Conservation (phyloP, 2,888 invertebrate species). For the Cerastoderma edule region DNA sequence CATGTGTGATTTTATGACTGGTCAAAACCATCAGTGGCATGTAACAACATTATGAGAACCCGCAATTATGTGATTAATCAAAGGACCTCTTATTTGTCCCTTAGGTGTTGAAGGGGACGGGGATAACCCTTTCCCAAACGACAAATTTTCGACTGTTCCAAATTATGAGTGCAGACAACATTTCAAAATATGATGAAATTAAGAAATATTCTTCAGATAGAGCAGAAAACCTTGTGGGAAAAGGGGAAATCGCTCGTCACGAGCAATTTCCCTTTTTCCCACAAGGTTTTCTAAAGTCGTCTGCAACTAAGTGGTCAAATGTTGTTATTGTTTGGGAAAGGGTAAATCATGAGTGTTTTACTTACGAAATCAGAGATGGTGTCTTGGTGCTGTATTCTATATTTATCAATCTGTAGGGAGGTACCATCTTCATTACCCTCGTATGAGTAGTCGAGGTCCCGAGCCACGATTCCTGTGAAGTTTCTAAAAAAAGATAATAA, state of each 20-base stretch:
- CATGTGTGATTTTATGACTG: too few species aligned
- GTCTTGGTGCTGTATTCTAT: constrained; percentile 62
- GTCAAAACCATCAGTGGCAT: too few species aligned
- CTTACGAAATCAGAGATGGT: constrained; percentile 69
- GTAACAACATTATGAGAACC: too few species aligned
- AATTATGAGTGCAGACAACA: too few species aligned
- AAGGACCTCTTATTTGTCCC: too few species aligned
- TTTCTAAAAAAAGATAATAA: constrained; percentile 60
- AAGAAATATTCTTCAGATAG: too few species aligned
- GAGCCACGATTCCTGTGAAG: constrained; percentile 69
- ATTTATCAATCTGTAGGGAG: constrained; percentile 70
- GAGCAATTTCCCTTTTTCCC: neutral
- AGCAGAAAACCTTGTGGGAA: constrained; percentile 6
- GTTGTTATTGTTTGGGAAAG: neutral
- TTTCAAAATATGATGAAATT: too few species aligned
- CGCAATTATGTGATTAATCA: too few species aligned
- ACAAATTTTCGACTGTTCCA: too few species aligned
- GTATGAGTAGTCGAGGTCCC: constrained; percentile 72
- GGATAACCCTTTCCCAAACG: too few species aligned
- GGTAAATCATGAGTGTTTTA: neutral
- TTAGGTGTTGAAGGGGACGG: too few species aligned
- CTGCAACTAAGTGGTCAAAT: neutral
- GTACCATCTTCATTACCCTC: constrained; percentile 66
- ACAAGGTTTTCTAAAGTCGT: neutral
- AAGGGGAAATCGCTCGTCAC: too few species aligned